These are phyloP conservation scores for Limnephilus auricula DNA, from an alignment of 2,888 invertebrate species.

Conservation along the genomic window DNA sequence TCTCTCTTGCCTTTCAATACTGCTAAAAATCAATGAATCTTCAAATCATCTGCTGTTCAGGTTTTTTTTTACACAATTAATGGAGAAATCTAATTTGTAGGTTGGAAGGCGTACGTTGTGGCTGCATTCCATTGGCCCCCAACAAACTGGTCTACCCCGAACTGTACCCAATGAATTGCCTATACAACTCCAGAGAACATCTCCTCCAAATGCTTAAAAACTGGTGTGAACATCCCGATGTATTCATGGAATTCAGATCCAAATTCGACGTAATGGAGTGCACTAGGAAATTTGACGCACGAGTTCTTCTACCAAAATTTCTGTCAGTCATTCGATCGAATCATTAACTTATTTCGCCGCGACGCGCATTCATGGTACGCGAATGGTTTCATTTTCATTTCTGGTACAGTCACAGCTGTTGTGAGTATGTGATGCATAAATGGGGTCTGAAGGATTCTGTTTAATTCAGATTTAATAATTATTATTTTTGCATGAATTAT, in stretches of 20 bases:
- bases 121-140: conserved; percentile 85
- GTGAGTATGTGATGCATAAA: no score
- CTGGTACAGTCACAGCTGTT: no score
- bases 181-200: conserved; percentile 79
- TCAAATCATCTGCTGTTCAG: no score
- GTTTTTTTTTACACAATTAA: no score
- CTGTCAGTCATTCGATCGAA: conserved; percentile 61
- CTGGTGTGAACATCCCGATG: conserved; percentile 75
- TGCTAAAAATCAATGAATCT: no score
- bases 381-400: no score
- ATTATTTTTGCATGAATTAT: no score
- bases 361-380: no score
- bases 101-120: conserved; percentile 83
- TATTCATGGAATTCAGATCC: conserved; percentile 67
- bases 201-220: conserved; percentile 77
- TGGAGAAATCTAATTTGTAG: conserved; percentile 70
- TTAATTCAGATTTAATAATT: no score
- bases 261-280: conserved; percentile 36
- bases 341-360: background rate
- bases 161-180: conserved; percentile 80
- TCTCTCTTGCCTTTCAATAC: no score
- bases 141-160: conserved; percentile 85
- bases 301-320: conserved; percentile 68
- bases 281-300: conserved; percentile 49
- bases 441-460: no score